Percentiles rank a stretch among this genome's conserved stretches.
These are phyloP conservation scores for Berghia stephanieae DNA, from an alignment of 1,140 invertebrate genomes.

Conservation along the genomic window DNA sequence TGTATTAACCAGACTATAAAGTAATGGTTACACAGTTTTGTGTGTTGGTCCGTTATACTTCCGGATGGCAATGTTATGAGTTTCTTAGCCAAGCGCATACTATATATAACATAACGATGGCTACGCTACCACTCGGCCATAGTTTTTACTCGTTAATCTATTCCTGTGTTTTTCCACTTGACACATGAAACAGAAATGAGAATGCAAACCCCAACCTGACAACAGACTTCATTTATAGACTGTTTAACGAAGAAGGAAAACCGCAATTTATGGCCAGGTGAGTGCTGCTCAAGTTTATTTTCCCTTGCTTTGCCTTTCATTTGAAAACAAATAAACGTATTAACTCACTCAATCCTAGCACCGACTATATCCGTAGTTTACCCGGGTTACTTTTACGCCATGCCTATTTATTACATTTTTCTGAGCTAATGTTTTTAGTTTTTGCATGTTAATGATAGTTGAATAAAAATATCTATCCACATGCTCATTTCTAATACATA, in stretches of 20 bases:
- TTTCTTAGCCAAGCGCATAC: background rate
- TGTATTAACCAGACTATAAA: too few relatives aligned
- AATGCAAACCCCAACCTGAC: slow-evolving; percentile 23
- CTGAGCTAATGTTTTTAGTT: background rate
- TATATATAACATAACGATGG: background rate
- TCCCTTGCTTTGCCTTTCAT: background rate
- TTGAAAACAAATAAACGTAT: background rate
- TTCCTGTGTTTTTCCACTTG: background rate
- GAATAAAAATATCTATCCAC: too few relatives aligned
- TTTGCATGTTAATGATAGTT: background rate
- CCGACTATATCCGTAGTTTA: too few relatives aligned
- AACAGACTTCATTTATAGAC: slow-evolving; percentile 16
- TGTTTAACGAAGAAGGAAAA: slow-evolving; percentile 27
- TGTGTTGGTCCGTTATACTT: too few relatives aligned
- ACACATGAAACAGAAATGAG: slow-evolving; percentile 11
- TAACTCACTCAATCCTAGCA: too few relatives aligned
- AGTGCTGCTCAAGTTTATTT: background rate
- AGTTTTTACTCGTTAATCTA: background rate
- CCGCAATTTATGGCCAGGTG: slow-evolving; percentile 12
- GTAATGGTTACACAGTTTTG: too few relatives aligned
- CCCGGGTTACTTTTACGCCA: too few relatives aligned
- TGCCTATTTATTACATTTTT: background rate
- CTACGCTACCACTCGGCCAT: background rate
- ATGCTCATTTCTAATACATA: too few relatives aligned
- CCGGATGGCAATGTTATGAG: too few relatives aligned